Evolutionary conservation across 2,113 vertebrate species (phyloP), one percentile per base, ranked within the genome.

Genomic region (Pontoporia blainvillei): DNA sequence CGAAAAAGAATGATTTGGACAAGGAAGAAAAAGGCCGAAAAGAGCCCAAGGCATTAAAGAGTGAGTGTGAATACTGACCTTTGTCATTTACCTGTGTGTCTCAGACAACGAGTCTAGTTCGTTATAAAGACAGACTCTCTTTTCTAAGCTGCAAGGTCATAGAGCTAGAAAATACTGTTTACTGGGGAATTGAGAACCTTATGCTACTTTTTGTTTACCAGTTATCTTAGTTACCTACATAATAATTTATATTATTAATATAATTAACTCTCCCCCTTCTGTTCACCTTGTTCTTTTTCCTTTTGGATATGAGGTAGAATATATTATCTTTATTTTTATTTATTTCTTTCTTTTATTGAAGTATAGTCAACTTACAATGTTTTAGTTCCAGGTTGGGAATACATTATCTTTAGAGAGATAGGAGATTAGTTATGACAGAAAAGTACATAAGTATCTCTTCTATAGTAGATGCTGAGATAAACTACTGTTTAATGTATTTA

Each of bases 21-120:
- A 99, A 99, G 97, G 98, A 98, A 34, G 99, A 99, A 88, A 99
- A 98, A 96, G 89, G 2, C 76, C 99, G 98, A 97, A 99, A 98
- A 98, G 99, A 99, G 34, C 95, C 98, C 76, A 99, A 98, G 49
- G 94, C 94, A 75, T 86, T 98, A 64, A 99, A 99, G 90, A 99
- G 99, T 99, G 98, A 98, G 99, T 95, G 25, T 82, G 81, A 82
- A 91, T 81, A 62, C 71, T 88, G 88, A 27, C 13, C 31, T 94
- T 86, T 84, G 36, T 12, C 6, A 1, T 86, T 86, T 89, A 66
- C 20, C 8, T 52, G 76, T 12, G 7, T 96, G n/a, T 87, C 66
- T 91, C 59, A 59, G 39, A 29, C 31, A 79, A 61, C 46, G 9
- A 67, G n/a, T 41, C 76, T 36, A 44, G n/a, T 72, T 79, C 54